Base-by-base conservation (phyloP, 2,797 vertebrate genomes). In the Chelidonichthys spinosus region DNA sequence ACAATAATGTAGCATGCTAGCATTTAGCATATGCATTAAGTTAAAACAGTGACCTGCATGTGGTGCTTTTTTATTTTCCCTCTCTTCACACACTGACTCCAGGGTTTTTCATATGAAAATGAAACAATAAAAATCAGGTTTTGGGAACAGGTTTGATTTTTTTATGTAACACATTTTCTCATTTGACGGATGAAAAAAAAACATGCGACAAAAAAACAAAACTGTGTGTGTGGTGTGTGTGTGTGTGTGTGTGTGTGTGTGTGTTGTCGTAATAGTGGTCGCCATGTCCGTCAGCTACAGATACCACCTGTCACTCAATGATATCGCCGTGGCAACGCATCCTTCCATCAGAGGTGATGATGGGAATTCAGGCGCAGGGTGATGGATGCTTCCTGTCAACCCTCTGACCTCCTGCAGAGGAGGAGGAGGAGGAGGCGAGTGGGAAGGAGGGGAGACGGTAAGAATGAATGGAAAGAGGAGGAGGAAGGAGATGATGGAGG, bases 251-350 rank as follows among this genome's bases (percentile, higher is more conserved):
- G 39, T 40, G 60, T 63, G 42, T 62, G 66, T 43, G 44, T 52
- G 5, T 55, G 42, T 1, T 2, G 37, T 37, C 6, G 13, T 32
- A 50, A 67, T 53, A n/a, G 15, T 32, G 11, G 53, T 52, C 6
- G 0, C 7, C 14, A 13, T 63, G 62, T 74, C 47, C 53, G 17
- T 72, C 64, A 55, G 52, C 33, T 32, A 7, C 53, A 74, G 76
- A 72, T 63, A 60, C 15, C 6, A 72, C 54, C 79, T 74, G 79
- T 69, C 80, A 63, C 63, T 72, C 71, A 69, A 69, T 80, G 69
- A 59, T 63, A 74, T 63, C 32, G 4, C 71, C 2, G 14, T 73
- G 72, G 76, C 69, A 67, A 62, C 73, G 56, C 59, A 46, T 49
- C 35, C 56, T 4, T 14, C 13, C 50, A 9, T 61, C 32, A 2